Evolutionary conservation across 2,113 vertebrate species (phyloP), one percentile per base, ranked within the genome.

Genomic region (Nothoprocta pentlandii): DNA sequence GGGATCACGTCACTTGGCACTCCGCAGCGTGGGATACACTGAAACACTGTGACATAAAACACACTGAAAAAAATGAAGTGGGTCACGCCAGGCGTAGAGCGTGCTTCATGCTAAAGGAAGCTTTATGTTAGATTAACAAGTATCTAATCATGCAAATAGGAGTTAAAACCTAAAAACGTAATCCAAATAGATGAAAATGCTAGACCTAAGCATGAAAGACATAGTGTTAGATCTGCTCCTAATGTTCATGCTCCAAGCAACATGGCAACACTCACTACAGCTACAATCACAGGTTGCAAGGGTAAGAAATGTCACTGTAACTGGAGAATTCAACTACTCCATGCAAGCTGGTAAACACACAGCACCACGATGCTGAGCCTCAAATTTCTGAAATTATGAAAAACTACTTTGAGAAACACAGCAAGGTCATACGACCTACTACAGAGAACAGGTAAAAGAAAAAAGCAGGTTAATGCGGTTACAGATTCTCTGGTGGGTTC

Each of bases 1-100:
- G 42, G 42, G n/a, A 41, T 2, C 23, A 22, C 17, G 16, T 47
- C 59, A 16, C 13, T 32, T 36, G 1, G 30, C 23, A 41, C 34
- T 19, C 23, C 26, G 19, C n/a, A 26, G 26, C 8, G 42, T 0
- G 1, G 51, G 32, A 19, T 8, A 44, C 4, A 4, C n/a, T 5
- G 7, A 21, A 71, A 26, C 21, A 23, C 39, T 19, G 59, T 10
- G 0, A 51, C 11, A 42, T 34, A 28, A 49, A 58, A 23, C 3
- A 12, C 13, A 11, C 47, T 22, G 42, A 25, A 39, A 63, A 56
- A 44, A 42, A 56, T 56, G 51, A 39, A 36, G 51, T 21, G 36
- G 25, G 16, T 19, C 22, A 30, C 8, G 34, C 59, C 66, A 10
- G 51, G 13, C 49, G 13, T 1, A 8, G 39, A 71, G 22, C 3